Percentiles rank a stretch among this genome's conserved stretches.
phyloP scores from a whole-genome alignment of 2,797 vertebrate genomes.

The Micropoecilia bifurca region DNA sequence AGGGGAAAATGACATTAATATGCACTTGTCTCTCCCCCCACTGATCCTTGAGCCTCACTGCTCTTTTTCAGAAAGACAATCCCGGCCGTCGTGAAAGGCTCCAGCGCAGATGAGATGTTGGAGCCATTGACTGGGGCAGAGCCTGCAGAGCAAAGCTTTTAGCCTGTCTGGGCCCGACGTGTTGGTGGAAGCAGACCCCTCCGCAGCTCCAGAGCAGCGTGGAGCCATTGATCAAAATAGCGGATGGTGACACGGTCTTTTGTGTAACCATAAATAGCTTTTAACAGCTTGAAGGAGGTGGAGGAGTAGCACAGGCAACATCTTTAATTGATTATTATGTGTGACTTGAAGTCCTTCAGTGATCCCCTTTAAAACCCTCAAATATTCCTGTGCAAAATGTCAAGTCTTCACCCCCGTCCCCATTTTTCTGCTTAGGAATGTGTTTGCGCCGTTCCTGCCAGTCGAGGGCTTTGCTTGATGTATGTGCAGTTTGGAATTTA shows the following conservation, averaged over 20 bases:
- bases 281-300: conserved; percentile 27
- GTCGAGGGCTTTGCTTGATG: conserved; percentile 7
- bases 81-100: conserved; percentile 67
- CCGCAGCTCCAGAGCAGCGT: conserved; percentile 63
- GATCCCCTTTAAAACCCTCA: conserved; percentile 10
- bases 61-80: conserved; percentile 71
- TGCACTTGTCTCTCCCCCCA: conserved; percentile 64
- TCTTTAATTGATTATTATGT: conserved; percentile 41
- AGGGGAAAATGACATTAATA: conserved; percentile 82
- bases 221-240: conserved; percentile 65
- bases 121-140: conserved; percentile 64
- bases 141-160: conserved; percentile 75
- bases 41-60: conserved; percentile 69
- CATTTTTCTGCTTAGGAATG: neutral
- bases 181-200: conserved; percentile 42
- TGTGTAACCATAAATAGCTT: conserved; percentile 58
- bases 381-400: conserved; percentile 1
- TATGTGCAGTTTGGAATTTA: conserved; percentile 5
- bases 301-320: conserved; percentile 21
- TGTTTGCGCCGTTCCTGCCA: conserved; percentile 5
- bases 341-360: conserved; percentile 10
- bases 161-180: conserved; percentile 67
- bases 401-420: neutral
- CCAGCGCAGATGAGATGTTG: conserved; percentile 64
- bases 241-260: conserved; percentile 50